A percentile compares a stretch with the other conserved stretches of the same genome.
These are phyloP conservation scores for Polyommatus iphigenia DNA, from an alignment of 2,888 invertebrate species.

Conservation along the genomic window DNA sequence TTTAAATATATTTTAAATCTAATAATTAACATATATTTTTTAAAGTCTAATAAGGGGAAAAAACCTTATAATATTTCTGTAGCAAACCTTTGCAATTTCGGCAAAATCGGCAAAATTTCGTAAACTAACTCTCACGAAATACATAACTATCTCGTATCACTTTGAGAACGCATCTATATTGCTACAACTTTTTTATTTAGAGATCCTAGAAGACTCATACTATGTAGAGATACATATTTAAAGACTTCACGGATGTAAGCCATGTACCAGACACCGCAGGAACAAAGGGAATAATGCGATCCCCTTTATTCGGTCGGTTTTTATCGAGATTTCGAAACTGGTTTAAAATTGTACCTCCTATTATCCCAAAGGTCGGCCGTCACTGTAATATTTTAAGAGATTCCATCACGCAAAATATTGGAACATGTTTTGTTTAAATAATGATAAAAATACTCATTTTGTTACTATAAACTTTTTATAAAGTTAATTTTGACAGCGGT, in stretches of 20 bases:
- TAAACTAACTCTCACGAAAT: too few species aligned
- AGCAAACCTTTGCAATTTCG: too few species aligned
- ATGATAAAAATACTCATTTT: conserved; percentile 13
- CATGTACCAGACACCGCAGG: conserved; percentile 30
- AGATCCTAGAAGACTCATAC: too few species aligned
- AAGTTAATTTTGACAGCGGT: conserved; percentile 1
- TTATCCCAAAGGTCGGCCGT: conserved; percentile 76
- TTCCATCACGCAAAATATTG: conserved; percentile 77
- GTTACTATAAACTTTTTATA: not conserved
- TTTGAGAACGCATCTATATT: too few species aligned
- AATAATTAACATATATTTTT: too few species aligned
- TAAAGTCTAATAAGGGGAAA: too few species aligned
- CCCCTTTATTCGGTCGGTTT: conserved; percentile 64
- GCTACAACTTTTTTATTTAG: too few species aligned
- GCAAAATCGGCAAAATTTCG: too few species aligned
- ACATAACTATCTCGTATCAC: too few species aligned
- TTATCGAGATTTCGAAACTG: conserved; percentile 65
- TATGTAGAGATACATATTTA: not conserved
- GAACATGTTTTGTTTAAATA: conserved; percentile 48
- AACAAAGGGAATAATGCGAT: conserved; percentile 55
- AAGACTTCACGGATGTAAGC: conserved; percentile 11
- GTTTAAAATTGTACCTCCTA: conserved; percentile 77
- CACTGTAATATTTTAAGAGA: conserved; percentile 69
- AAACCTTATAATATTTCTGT: too few species aligned
- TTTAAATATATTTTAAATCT: too few species aligned